phyloP scores from a whole-genome alignment of 1,140 invertebrate genomes.

The Cheumatopsyche charites region DNA sequence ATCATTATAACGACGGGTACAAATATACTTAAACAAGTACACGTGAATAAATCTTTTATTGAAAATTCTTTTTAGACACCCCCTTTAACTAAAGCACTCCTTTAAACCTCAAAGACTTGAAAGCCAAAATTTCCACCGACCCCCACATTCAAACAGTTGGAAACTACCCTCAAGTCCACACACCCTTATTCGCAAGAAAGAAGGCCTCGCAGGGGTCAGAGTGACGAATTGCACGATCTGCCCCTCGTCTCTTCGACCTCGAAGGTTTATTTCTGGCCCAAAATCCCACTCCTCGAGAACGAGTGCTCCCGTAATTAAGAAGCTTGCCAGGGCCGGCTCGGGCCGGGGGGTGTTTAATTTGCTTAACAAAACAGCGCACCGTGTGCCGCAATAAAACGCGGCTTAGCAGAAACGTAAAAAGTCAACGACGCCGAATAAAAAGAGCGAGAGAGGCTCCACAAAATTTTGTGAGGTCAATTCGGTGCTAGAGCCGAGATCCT shows the following conservation, averaged over 20 bases:
- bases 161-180: too few relatives aligned
- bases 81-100: too few relatives aligned
- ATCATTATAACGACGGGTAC: too few relatives aligned
- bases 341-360: slow-evolving; percentile 9
- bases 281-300: slow-evolving; percentile 8
- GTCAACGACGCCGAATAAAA: neutral
- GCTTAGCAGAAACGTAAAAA: slow-evolving; percentile 1
- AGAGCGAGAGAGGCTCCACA: too few relatives aligned
- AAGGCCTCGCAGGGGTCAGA: neutral
- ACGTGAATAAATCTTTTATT: too few relatives aligned
- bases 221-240: slow-evolving; percentile 14
- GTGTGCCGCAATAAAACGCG: neutral
- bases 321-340: slow-evolving; percentile 11
- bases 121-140: too few relatives aligned
- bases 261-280: slow-evolving; percentile 4
- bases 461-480: too few relatives aligned
- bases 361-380: slow-evolving; percentile 13
- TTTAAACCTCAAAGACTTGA: too few relatives aligned
- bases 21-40: too few relatives aligned
- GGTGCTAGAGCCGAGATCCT: too few relatives aligned
- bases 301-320: slow-evolving; percentile 12
- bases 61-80: too few relatives aligned
- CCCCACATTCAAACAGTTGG: too few relatives aligned
- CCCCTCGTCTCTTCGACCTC: neutral
- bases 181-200: neutral